Percentiles rank a stretch among this genome's conserved stretches.
These are phyloP conservation scores for Phyllostomus hastatus DNA, from an alignment of 2,113 vertebrate species.

Conservation along the genomic window DNA sequence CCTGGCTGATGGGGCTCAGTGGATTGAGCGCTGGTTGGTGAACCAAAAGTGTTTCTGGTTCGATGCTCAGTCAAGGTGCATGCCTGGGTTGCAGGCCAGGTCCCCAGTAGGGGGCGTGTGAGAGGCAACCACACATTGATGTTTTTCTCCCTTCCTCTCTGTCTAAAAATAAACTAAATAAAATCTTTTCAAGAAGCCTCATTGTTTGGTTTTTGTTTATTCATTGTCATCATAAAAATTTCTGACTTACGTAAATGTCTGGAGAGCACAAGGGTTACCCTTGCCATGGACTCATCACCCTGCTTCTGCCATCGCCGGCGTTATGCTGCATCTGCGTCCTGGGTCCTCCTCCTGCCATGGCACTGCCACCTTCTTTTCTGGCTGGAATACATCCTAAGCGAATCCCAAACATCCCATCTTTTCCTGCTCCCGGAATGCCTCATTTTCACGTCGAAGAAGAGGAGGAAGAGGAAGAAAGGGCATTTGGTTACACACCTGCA, in stretches of 20 bases:
- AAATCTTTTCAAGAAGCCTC: too few species aligned
- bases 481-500: background rate
- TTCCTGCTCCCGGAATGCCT: background rate
- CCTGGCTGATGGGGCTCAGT: too few species aligned
- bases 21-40: too few species aligned
- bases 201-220: background rate
- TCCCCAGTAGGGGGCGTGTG: too few species aligned
- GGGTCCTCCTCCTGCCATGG: background rate
- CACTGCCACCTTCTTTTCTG: too few species aligned
- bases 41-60: too few species aligned
- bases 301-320: background rate
- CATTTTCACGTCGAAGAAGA: too few species aligned
- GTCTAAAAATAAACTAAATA: too few species aligned
- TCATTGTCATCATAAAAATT: background rate
- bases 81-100: too few species aligned
- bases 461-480: background rate
- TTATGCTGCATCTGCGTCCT: background rate
- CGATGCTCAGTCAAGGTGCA: too few species aligned
- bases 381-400: background rate
- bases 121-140: too few species aligned
- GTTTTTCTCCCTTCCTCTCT: too few species aligned
- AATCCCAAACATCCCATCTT: background rate
- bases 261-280: background rate
- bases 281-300: accelerated
- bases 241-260: background rate